phyloP scores from a whole-genome alignment of 2,888 invertebrate genomes.

The Agonum fuliginosum region DNA sequence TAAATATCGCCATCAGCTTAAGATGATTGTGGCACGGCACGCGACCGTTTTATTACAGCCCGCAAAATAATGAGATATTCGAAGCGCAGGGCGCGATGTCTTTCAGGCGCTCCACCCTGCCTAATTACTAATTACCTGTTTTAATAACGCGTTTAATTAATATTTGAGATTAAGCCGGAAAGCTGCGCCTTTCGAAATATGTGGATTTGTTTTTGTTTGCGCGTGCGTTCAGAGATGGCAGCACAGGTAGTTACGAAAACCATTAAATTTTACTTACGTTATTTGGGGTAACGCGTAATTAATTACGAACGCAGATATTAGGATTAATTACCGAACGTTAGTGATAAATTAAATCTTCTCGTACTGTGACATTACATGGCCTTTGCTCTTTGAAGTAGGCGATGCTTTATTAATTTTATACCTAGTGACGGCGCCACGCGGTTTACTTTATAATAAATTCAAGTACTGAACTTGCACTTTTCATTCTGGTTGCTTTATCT shows the following conservation, averaged over 20 bases:
- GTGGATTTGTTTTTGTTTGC: constrained; percentile 42
- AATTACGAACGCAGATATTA: constrained; percentile 59
- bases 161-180: constrained; percentile 48
- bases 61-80: constrained; percentile 46
- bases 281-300: constrained; percentile 50
- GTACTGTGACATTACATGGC: constrained; percentile 39
- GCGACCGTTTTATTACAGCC: constrained; percentile 20
- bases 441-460: too few species aligned
- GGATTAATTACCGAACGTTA: constrained; percentile 57
- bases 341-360: constrained; percentile 56
- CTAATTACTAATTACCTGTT: constrained; percentile 53
- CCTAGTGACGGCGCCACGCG: too few species aligned
- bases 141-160: constrained; percentile 54
- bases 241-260: constrained; percentile 41
- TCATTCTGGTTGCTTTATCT: too few species aligned
- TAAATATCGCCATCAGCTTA: background rate
- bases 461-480: too few species aligned
- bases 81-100: background rate
- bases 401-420: too few species aligned
- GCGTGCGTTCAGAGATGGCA: background rate
- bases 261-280: constrained; percentile 57
- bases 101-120: constrained; percentile 18
- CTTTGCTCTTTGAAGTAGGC: too few species aligned
- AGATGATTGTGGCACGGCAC: constrained; percentile 4
- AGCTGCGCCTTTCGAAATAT: constrained; percentile 35